These are phyloP conservation scores for Archaeoteleia sp. DNA, from an alignment of 2,888 invertebrate species.

Conservation along the genomic window DNA sequence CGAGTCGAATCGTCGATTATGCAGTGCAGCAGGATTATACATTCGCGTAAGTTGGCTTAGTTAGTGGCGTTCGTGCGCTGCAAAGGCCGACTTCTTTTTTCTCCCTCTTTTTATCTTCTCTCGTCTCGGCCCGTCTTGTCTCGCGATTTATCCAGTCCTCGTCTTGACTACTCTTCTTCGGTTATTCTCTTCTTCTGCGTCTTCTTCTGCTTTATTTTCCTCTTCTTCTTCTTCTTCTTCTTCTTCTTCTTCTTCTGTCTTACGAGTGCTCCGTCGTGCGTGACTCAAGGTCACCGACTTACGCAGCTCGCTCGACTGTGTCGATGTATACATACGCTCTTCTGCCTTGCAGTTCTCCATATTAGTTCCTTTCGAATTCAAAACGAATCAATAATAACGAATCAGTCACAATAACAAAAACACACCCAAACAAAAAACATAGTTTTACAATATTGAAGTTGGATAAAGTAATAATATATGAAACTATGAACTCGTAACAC, in stretches of 20 bases:
- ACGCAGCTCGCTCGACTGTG: slow-evolving; percentile 32
- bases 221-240: slow-evolving; percentile 6
- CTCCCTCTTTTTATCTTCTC: slow-evolving; percentile 1
- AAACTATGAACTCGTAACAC: too few relatives aligned
- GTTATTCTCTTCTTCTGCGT: neutral
- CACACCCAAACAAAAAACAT: too few relatives aligned
- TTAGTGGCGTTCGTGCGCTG: slow-evolving; percentile 23
- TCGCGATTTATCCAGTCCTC: neutral
- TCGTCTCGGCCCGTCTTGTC: neutral
- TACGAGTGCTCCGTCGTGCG: slow-evolving; percentile 36
- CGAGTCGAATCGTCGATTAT: slow-evolving; percentile 40
- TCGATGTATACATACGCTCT: slow-evolving; percentile 33
- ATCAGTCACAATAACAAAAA: too few relatives aligned
- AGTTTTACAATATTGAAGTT: too few relatives aligned
- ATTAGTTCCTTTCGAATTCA: slow-evolving; percentile 17
- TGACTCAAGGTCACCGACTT: slow-evolving; percentile 54
- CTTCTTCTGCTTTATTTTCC: neutral
- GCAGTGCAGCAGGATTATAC: slow-evolving; percentile 30
- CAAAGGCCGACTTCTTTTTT: slow-evolving; percentile 3
- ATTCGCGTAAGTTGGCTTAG: slow-evolving; percentile 34
- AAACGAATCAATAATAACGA: too few relatives aligned
- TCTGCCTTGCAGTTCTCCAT: slow-evolving; percentile 14
- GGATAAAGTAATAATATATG: too few relatives aligned
- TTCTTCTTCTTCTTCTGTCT: slow-evolving; percentile 2
- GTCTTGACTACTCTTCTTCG: slow-evolving; percentile 1